These are phyloP conservation scores for Pycnonotus jocosus DNA, from an alignment of 2,113 vertebrate species.

Conservation along the genomic window DNA sequence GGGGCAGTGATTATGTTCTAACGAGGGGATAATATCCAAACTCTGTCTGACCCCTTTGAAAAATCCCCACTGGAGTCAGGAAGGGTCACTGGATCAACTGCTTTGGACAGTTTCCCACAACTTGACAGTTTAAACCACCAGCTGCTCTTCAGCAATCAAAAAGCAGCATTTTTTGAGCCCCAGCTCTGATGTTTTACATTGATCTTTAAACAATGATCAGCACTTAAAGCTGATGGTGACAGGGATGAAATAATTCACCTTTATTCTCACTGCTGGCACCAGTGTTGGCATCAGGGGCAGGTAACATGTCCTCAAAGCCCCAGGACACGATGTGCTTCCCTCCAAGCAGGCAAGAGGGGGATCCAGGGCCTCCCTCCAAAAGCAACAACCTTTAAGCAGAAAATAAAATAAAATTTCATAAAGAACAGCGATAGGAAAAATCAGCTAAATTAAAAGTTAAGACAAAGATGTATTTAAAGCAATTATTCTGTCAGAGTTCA, in stretches of 20 bases:
- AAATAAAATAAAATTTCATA: neutral
- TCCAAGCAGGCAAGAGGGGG: slow-evolving; percentile 93
- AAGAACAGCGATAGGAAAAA: neutral
- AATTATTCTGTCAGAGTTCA: neutral
- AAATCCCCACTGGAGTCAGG: neutral
- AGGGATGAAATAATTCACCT: slow-evolving; percentile 73
- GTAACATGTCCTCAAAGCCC: slow-evolving; percentile 98
- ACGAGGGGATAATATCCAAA: neutral
- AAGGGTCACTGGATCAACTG: neutral
- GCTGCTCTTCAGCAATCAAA: neutral
- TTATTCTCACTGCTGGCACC: slow-evolving; percentile 87
- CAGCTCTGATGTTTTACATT: neutral
- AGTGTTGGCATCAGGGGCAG: slow-evolving; percentile 87
- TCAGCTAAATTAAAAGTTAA: neutral
- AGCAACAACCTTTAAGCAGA: slow-evolving; percentile 83
- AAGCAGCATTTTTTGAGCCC: neutral
- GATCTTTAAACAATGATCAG: neutral
- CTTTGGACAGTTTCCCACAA: neutral
- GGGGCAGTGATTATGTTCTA: neutral
- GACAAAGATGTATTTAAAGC: neutral
- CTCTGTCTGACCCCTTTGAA: neutral
- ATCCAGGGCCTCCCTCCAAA: slow-evolving; percentile 94
- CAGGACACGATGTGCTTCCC: slow-evolving; percentile 97
- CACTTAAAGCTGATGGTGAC: neutral
- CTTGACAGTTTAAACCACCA: neutral